phyloP scores from a whole-genome alignment of 2,888 invertebrate genomes.

The Synanthedon andrenaeformis region DNA sequence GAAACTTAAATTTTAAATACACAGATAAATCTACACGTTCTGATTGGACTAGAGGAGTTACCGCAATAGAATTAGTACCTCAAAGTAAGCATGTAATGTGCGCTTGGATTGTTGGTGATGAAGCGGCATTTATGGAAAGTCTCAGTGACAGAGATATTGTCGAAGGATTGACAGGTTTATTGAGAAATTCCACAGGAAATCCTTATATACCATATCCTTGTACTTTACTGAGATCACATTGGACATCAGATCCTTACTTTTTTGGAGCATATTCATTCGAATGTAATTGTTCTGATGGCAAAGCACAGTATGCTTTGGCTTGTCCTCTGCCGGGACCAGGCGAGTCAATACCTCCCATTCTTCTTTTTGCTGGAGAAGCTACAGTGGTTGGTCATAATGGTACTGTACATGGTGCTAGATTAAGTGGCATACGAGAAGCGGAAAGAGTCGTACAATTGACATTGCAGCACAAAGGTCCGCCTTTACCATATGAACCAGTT shows the following conservation, averaged over 20 bases:
- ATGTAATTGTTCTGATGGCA: conserved; percentile 40
- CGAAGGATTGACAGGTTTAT: conserved; percentile 72
- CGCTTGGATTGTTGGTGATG: conserved; percentile 76
- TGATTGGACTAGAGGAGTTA: conserved; percentile 81
- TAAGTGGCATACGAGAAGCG: conserved; percentile 84
- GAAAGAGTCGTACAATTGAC: conserved; percentile 77
- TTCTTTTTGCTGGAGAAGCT: conserved; percentile 88
- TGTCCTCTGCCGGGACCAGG: conserved; percentile 75
- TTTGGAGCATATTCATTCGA: conserved; percentile 77
- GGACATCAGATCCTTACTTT: conserved; percentile 80
- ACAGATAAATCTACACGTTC: conserved; percentile 61
- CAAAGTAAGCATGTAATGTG: conserved; percentile 79
- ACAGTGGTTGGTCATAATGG: conserved; percentile 79
- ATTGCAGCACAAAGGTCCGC: conserved; percentile 60
- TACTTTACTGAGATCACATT: conserved; percentile 75
- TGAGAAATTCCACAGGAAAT: conserved; percentile 73
- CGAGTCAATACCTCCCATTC: conserved; percentile 72
- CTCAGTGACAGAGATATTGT: conserved; percentile 76
- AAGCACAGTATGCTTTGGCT: conserved; percentile 61
- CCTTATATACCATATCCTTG: conserved; percentile 75
- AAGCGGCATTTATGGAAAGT: conserved; percentile 75
- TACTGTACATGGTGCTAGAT: conserved; percentile 81
- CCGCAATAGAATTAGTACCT: conserved; percentile 75
- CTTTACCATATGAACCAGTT: conserved; percentile 22
- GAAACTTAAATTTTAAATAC: conserved; percentile 74